phyloP scores from a whole-genome alignment of 2,113 vertebrate species.

The Labeo catla region DNA sequence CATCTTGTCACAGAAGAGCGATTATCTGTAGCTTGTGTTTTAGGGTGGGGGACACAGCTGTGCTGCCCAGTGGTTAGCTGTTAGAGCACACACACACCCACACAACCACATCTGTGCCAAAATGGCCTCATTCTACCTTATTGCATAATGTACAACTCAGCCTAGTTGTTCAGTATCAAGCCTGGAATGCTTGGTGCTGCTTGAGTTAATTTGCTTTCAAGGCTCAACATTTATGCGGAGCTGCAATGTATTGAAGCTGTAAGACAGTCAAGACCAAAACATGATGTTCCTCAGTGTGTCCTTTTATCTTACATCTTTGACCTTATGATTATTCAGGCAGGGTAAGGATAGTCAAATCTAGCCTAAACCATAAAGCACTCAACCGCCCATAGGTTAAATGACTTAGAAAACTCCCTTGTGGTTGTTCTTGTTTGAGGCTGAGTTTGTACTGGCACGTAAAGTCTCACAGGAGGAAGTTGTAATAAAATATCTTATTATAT shows the following conservation, averaged over 20 bases:
- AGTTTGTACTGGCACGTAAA: too few relatives aligned
- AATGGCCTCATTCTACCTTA: slow-evolving; percentile 20
- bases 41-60: slow-evolving; percentile 70
- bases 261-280: neutral
- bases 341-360: too few relatives aligned
- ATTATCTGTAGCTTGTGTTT: slow-evolving; percentile 65
- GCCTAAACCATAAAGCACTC: too few relatives aligned
- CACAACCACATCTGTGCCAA: slow-evolving; percentile 37
- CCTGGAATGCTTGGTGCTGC: neutral
- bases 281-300: neutral
- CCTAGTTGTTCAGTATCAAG: neutral
- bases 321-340: too few relatives aligned
- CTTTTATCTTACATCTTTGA: too few relatives aligned
- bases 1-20: slow-evolving; percentile 72
- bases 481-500: too few relatives aligned
- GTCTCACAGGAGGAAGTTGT: too few relatives aligned
- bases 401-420: too few relatives aligned
- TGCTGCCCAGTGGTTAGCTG: slow-evolving; percentile 61
- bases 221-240: neutral
- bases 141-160: slow-evolving; percentile 16
- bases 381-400: too few relatives aligned
- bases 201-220: neutral
- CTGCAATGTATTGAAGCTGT: neutral
- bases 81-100: slow-evolving; percentile 22
- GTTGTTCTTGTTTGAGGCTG: too few relatives aligned